Percentiles rank a stretch among this genome's conserved stretches.
These are phyloP conservation scores for Heterotilapia buettikoferi DNA, from an alignment of 2,113 vertebrate genomes.

Conservation along the genomic window DNA sequence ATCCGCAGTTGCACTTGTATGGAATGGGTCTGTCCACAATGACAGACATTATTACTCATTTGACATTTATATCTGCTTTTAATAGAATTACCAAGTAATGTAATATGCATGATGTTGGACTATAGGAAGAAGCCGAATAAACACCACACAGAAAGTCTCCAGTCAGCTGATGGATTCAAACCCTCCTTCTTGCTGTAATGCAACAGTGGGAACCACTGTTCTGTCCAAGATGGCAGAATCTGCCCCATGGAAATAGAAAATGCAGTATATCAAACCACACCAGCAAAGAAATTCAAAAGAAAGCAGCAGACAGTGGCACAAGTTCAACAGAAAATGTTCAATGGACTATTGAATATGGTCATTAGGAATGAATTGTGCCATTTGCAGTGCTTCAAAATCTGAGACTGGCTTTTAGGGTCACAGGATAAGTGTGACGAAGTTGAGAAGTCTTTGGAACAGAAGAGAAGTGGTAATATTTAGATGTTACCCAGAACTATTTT, in stretches of 20 bases:
- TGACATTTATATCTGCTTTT: not conserved
- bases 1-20: not conserved
- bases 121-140: not conserved
- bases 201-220: not conserved
- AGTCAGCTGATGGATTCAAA: not conserved
- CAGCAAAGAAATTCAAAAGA: not conserved
- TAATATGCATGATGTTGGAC: not conserved
- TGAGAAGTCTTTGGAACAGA: not conserved
- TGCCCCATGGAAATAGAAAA: not conserved
- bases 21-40: not conserved
- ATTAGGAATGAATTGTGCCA: slow-evolving; percentile 15
- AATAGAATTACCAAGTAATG: not conserved
- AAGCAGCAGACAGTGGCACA: not conserved
- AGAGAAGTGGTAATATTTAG: slow-evolving; percentile 5
- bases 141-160: not conserved
- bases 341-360: slow-evolving; percentile 10
- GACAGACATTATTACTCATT: not conserved
- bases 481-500: not conserved
- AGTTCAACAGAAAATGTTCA: slow-evolving; percentile 11
- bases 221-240: not conserved
- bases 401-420: slow-evolving; percentile 23
- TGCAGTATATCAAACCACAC: not conserved
- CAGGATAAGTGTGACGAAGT: slow-evolving; percentile 12
- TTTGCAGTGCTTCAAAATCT: slow-evolving; percentile 26
- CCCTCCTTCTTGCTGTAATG: not conserved